Evolutionary conservation across 2,113 vertebrate species (phyloP).

Genomic region (Hippocampus abdominalis): DNA sequence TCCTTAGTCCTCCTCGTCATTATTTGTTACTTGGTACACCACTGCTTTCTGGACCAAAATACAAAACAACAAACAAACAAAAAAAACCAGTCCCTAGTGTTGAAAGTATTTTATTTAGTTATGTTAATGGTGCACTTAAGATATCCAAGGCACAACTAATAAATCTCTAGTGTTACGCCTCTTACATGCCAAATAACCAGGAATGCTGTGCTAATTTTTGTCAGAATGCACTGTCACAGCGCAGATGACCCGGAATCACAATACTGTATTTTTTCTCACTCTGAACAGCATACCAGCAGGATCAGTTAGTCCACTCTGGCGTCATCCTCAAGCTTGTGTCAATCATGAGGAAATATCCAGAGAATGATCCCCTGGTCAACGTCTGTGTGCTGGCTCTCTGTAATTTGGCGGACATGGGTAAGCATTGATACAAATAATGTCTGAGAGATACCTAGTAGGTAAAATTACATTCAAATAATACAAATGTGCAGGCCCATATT

Average conservation of each 20-base stretch:
- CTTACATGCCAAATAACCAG: no score
- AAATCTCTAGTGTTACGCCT: no score
- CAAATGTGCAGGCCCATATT: not conserved
- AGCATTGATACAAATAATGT: constrained; percentile 19
- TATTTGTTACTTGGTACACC: no score
- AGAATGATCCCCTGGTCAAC: constrained; percentile 81
- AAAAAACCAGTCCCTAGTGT: no score
- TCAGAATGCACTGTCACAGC: not conserved
- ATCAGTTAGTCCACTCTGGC: constrained; percentile 78
- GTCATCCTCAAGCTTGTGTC: constrained; percentile 79
- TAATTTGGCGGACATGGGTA: constrained; percentile 84
- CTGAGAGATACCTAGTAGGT: no score
- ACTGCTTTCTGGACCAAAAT: no score
- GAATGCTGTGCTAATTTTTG: not conserved
- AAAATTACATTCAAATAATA: not conserved
- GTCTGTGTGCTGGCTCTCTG: constrained; percentile 83
- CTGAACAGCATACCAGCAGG: constrained; percentile 80
- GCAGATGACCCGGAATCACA: not conserved
- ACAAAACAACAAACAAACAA: no score
- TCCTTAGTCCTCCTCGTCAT: no score
- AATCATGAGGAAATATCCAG: constrained; percentile 78
- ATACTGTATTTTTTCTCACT: not conserved
- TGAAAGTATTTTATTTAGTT: no score
- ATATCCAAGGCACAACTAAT: no score
- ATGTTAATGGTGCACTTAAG: no score